phyloP scores from a whole-genome alignment of 2,888 invertebrate species.

The Epinotia brunnichana region DNA sequence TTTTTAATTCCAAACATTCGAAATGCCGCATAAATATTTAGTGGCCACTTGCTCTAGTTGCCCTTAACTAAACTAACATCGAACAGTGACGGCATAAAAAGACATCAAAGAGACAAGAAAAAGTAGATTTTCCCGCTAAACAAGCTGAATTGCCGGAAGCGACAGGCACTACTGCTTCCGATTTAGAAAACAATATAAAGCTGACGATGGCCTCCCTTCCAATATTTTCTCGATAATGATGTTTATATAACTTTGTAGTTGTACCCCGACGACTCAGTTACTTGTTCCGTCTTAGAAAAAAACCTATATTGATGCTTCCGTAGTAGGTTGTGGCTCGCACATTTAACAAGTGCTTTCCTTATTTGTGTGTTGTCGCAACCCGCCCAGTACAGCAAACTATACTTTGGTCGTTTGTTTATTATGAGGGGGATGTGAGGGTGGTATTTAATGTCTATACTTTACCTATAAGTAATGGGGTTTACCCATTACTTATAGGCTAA shows the following conservation, averaged over 20 bases:
- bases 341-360: slow-evolving; percentile 26
- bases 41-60: neutral
- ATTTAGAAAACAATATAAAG: slow-evolving; percentile 77
- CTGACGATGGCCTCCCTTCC: slow-evolving; percentile 69
- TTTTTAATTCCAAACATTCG: neutral
- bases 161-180: slow-evolving; percentile 72
- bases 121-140: slow-evolving; percentile 68
- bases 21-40: neutral
- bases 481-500: neutral
- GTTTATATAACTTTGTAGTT: slow-evolving; percentile 65
- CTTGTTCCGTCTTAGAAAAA: slow-evolving; percentile 38
- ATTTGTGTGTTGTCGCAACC: slow-evolving; percentile 21
- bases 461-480: neutral
- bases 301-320: slow-evolving; percentile 29
- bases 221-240: slow-evolving; percentile 73
- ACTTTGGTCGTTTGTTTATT: slow-evolving; percentile 17
- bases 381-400: slow-evolving; percentile 8
- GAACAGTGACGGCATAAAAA: slow-evolving; percentile 52
- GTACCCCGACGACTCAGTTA: slow-evolving; percentile 55
- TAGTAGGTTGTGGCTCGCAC: slow-evolving; percentile 6
- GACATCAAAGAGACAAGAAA: slow-evolving; percentile 59
- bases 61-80: slow-evolving; percentile 23
- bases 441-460: neutral
- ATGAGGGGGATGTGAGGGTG: neutral
- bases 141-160: slow-evolving; percentile 73